These are phyloP conservation scores for Litoditis marina DNA, from an alignment of 2,888 invertebrate species.

Conservation along the genomic window DNA sequence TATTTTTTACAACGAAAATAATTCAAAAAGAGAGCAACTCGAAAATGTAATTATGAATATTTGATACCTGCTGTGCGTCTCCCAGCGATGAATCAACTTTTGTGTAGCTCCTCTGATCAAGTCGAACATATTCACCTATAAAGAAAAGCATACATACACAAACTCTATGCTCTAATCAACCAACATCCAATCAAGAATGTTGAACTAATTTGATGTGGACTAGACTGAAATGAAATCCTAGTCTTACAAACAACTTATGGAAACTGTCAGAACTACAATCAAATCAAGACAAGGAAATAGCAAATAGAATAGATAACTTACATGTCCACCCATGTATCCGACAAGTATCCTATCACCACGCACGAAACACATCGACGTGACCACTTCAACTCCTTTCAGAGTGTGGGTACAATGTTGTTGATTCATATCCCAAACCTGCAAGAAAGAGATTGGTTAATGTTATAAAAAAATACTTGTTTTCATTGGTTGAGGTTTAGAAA, in stretches of 20 bases:
- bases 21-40: no score
- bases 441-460: neutral
- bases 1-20: no score
- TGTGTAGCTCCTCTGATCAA: constrained; percentile 31
- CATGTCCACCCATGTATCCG: constrained; percentile 49
- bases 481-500: no score
- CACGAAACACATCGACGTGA: constrained; percentile 42
- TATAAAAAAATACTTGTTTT: no score
- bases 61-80: constrained; percentile 39
- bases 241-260: neutral
- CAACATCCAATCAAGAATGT: neutral
- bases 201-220: no score
- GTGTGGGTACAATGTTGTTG: constrained; percentile 48
- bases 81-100: constrained; percentile 38
- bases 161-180: neutral
- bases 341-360: constrained; percentile 37
- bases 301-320: constrained; percentile 18
- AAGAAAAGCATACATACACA: neutral
- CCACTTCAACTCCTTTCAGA: constrained; percentile 45
- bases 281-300: no score
- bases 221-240: no score
- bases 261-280: neutral
- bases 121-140: constrained; percentile 36
- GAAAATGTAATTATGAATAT: no score
- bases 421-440: constrained; percentile 44